Base-by-base conservation (phyloP, 2,888 invertebrate species). In the Fabriciana adippe region DNA sequence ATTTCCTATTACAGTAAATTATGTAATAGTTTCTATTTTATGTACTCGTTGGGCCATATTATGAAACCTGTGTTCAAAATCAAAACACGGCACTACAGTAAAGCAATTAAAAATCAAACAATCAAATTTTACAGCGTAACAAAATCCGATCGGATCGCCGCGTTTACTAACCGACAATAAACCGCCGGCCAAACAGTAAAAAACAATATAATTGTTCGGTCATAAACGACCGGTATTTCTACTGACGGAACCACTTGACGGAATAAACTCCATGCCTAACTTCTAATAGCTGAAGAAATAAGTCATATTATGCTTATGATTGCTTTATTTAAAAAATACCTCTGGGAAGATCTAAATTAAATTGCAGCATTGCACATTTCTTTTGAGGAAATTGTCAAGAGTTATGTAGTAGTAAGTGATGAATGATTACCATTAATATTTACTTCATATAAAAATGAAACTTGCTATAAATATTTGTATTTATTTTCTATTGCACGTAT, bases 71-170 rank as follows among this genome's bases (percentile, higher is more conserved):
- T 71, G 67, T 72, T 69, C 69, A 59, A 69, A 73, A 69, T 72
- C 72, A 73, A 74, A 73, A 74, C 71, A 72, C 74, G 65, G 69
- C 73, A 74, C 71, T 71, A 71, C 71, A 71, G 69, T 74, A 75
- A 75, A 76, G 75, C 77, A 77, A 78, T 79, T 79, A 78, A 88
- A 84, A 81, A 78, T 75, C 81, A 81, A 87, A 88, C 87, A 88
- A 87, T 88, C 82, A 83, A 83, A 81, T 80, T 89, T 89, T 88
- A 89, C 84, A 81, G 82, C 84, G 78, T 81, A 81, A 83, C 84
- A 80, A 82, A 83, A 81, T 77, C 80, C 75, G 77, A 78, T 79
- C 79, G 78, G 77, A 78, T 81, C 79, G 79, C 77, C 72, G 74
- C 79, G 76, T 77, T 79, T 79, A 80, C 78, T 75, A 80, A 79